A percentile compares a stretch with the other conserved stretches of the same genome.
phyloP scores from a whole-genome alignment of 35 echinoderm and acorn worm species.

The Heliocidaris erythrogramma region DNA sequence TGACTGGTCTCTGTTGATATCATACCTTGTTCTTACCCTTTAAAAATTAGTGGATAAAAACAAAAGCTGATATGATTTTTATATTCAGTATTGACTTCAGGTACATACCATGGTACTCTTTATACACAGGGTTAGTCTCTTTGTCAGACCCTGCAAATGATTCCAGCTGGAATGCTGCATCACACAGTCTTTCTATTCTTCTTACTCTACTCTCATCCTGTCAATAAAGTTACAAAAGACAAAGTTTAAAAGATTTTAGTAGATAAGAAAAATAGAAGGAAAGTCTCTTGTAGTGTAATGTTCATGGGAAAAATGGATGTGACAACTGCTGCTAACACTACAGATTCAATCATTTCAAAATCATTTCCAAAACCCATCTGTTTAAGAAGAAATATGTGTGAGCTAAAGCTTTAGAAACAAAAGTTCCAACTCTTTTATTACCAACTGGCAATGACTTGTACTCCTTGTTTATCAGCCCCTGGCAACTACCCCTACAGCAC shows the following conservation, averaged over 20 bases:
- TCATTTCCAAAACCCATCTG: no score
- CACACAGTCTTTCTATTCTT: slow-evolving; percentile 82
- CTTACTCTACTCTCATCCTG: slow-evolving; percentile 63
- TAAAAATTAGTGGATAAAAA: no score
- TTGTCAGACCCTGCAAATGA: slow-evolving; percentile 92
- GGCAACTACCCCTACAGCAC: no score
- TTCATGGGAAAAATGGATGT: neutral
- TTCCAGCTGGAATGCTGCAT: slow-evolving; percentile 75
- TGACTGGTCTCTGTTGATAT: no score
- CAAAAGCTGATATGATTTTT: no score
- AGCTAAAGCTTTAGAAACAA: neutral
- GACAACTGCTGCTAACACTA: no score
- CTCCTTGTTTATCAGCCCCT: no score
- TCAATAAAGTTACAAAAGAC: neutral
- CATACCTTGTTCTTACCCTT: no score
- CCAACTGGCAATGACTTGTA: no score
- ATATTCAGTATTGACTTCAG: no score
- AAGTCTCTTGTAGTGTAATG: no score
- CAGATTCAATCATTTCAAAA: neutral
- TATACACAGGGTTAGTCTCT: slow-evolving; percentile 83
- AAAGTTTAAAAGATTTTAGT: neutral
- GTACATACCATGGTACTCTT: slow-evolving; percentile 91
- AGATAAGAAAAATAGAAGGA: neutral
- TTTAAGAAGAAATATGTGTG: no score
- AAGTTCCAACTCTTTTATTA: neutral